A percentile compares a stretch with the other conserved stretches of the same genome.
Evolutionary conservation across 92 coral and sea anemone genomes (phyloP).

Genomic region (Zoanthus gigantus): DNA sequence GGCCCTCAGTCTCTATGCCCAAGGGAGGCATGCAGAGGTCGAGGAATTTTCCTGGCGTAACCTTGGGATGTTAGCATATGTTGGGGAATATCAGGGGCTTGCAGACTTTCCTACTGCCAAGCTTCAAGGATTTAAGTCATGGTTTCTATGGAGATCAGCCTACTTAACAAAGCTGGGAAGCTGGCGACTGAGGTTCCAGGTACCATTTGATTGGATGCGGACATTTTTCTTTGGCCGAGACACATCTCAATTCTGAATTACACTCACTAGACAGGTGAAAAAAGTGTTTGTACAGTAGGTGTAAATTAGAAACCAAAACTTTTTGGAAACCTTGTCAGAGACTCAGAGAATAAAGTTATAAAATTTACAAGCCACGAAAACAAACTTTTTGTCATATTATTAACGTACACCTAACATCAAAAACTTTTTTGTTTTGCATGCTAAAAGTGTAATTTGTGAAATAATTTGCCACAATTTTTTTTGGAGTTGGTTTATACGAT

Average conservation of each 20-base stretch:
- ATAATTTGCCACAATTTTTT: too few relatives aligned
- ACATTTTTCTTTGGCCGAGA: conserved; percentile 97
- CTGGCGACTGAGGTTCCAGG: conserved; percentile 95
- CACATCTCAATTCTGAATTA: conserved; percentile 81
- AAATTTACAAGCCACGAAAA: too few relatives aligned
- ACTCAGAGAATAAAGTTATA: too few relatives aligned
- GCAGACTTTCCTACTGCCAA: conserved; percentile 92
- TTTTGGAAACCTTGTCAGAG: too few relatives aligned
- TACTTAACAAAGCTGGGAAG: conserved; percentile 95
- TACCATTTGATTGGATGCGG: conserved; percentile 98
- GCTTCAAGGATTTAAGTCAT: conserved; percentile 93
- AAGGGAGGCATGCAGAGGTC: conserved; percentile 64
- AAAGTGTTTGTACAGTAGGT: too few relatives aligned
- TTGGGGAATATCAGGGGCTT: conserved; percentile 92
- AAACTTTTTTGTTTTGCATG: too few relatives aligned
- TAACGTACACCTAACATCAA: too few relatives aligned
- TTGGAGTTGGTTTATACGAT: too few relatives aligned
- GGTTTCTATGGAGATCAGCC: conserved; percentile 98
- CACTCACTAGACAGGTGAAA: too few relatives aligned
- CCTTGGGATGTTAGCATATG: conserved; percentile 95
- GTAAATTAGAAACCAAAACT: too few relatives aligned
- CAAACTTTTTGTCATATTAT: too few relatives aligned
- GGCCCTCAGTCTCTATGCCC: conserved; percentile 71
- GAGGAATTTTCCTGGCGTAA: conserved; percentile 88
- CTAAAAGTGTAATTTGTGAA: too few relatives aligned